Evolutionary conservation across 2,797 vertebrate genomes (phyloP).

Genomic region (Labroides dimidiatus): DNA sequence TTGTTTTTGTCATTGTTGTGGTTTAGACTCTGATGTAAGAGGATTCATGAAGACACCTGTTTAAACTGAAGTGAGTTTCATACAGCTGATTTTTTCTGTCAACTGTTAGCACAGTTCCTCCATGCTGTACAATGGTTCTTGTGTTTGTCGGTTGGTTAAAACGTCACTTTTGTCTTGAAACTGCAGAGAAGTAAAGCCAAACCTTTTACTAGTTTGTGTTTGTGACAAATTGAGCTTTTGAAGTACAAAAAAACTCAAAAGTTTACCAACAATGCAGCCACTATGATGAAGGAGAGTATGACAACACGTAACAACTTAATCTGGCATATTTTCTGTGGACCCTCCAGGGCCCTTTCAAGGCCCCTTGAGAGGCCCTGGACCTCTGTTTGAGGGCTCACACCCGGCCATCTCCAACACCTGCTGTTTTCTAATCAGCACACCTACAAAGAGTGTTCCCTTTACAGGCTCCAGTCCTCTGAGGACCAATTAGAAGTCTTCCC

Average conservation of each 20-base stretch:
- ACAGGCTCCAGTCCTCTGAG: conserved; percentile 63
- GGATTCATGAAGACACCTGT: conserved; percentile 3
- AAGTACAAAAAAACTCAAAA: no score
- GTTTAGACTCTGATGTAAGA: conserved; percentile 4
- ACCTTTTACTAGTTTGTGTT: not conserved
- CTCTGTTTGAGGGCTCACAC: conserved; percentile 42
- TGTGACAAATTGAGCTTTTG: not conserved
- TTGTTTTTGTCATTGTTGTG: not conserved
- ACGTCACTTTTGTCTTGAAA: not conserved
- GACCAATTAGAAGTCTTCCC: conserved; percentile 73
- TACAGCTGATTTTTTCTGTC: not conserved
- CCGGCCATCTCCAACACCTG: conserved; percentile 58
- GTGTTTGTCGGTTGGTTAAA: no score
- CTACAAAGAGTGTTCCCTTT: conserved; percentile 50
- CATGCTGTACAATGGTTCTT: not conserved
- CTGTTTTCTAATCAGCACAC: conserved; percentile 65
- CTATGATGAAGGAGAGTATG: conserved; percentile 24
- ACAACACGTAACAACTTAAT: conserved; percentile 46
- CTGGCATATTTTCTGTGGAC: conserved; percentile 47
- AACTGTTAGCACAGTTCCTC: no score
- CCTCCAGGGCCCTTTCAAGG: conserved; percentile 29
- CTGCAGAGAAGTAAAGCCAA: not conserved
- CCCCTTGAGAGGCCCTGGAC: conserved; percentile 44
- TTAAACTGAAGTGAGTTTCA: not conserved
- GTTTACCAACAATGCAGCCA: conserved; percentile 2